Evolutionary conservation across 2,888 invertebrate species (phyloP).

Genomic region (Agapostemon virescens): DNA sequence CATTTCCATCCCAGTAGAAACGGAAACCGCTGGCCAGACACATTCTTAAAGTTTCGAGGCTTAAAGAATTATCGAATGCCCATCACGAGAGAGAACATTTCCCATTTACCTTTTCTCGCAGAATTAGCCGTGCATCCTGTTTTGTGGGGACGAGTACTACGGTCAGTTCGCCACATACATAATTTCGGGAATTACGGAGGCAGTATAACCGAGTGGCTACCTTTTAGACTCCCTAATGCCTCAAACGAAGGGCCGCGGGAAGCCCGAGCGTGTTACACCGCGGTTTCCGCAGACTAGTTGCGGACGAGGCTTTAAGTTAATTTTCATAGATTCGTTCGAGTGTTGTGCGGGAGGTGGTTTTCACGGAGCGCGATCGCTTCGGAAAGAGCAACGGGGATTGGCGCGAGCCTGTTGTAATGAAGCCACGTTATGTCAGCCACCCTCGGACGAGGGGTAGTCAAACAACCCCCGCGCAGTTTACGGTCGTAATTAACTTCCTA

Average conservation of each 20-base stretch:
- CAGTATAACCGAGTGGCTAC: slow-evolving; percentile 8
- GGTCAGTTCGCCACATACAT: neutral
- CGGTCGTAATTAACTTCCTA: slow-evolving; percentile 75
- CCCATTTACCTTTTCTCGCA: neutral
- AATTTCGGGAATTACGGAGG: neutral
- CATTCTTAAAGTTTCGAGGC: no score
- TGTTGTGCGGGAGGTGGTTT: slow-evolving; percentile 18
- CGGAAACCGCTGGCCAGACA: no score
- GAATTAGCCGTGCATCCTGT: neutral
- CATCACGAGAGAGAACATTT: no score
- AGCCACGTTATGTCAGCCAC: slow-evolving; percentile 70
- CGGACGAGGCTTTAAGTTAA: slow-evolving; percentile 36
- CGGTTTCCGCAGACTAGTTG: slow-evolving; percentile 13
- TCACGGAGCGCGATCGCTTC: slow-evolving; percentile 57
- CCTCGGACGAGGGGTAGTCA: slow-evolving; percentile 68
- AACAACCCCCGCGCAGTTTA: slow-evolving; percentile 73
- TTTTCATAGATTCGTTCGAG: slow-evolving; percentile 38
- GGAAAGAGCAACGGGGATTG: slow-evolving; percentile 50
- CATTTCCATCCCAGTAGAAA: no score
- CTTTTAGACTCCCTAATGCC: neutral
- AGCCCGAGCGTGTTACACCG: neutral
- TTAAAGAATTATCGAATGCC: no score
- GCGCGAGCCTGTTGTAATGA: slow-evolving; percentile 62
- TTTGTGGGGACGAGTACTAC: neutral
- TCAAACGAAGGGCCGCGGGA: neutral